Evolutionary conservation across 23 tunicate species (phyloP).

Genomic region (Halocynthia roretzi): DNA sequence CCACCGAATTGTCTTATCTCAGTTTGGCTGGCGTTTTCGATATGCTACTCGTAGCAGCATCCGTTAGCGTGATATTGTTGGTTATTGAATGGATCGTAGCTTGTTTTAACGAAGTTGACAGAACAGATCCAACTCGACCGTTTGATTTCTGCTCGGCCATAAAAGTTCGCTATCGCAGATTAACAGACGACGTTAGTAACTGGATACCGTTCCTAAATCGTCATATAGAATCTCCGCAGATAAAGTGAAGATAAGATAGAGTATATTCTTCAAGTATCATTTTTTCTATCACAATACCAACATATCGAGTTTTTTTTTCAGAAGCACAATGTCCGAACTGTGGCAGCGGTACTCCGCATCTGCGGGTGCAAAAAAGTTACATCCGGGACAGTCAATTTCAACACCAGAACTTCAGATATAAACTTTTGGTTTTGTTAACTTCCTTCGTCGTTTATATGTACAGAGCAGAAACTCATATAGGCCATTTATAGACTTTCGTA

Average conservation of each 20-base stretch:
- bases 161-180: constrained; percentile 5
- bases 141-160: constrained; percentile 31
- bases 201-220: constrained; percentile 46
- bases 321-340: constrained; percentile 23
- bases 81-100: constrained; percentile 65
- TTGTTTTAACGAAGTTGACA: constrained; percentile 33
- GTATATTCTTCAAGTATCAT: neutral
- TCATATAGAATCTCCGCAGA: neutral
- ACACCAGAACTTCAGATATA: constrained; percentile 18
- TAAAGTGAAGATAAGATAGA: neutral
- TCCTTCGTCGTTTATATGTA: neutral
- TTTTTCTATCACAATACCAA: neutral
- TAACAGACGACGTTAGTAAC: constrained; percentile 30
- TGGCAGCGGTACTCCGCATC: constrained; percentile 49
- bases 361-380: constrained; percentile 14
- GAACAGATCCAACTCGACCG: constrained; percentile 33
- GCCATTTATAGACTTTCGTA: too few relatives aligned
- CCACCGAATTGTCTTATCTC: constrained; percentile 21
- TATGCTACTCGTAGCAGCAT: constrained; percentile 49
- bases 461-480: too few relatives aligned
- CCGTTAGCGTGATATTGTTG: constrained; percentile 35
- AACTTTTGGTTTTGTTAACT: neutral
- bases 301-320: neutral
- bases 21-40: constrained; percentile 52
- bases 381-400: constrained; percentile 57